These are phyloP conservation scores for Chelonoidis abingdonii DNA, from an alignment of 2,113 vertebrate species.

Conservation along the genomic window DNA sequence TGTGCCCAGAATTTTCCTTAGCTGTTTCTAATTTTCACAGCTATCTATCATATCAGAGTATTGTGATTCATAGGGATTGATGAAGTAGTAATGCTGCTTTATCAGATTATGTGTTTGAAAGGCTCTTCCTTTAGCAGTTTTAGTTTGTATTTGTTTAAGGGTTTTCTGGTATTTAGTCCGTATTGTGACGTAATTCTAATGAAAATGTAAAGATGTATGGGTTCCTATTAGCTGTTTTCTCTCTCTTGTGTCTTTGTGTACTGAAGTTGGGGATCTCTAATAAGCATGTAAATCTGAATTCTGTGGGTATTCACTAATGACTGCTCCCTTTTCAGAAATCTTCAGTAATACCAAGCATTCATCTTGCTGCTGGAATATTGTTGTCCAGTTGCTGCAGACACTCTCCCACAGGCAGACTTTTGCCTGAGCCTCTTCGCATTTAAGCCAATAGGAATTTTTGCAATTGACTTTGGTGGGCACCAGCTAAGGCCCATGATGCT, in stretches of 20 bases:
- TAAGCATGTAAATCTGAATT: background rate
- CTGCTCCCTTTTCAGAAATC: rapidly evolving
- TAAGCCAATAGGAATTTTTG: background rate
- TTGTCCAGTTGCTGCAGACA: background rate
- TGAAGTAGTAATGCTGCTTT: background rate
- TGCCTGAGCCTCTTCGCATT: rapidly evolving
- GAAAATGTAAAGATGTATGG: background rate
- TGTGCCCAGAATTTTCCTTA: background rate
- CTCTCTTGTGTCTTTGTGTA: background rate
- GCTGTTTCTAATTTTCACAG: background rate
- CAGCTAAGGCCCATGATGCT: rapidly evolving
- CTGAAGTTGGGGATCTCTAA: background rate
- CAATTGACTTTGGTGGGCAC: background rate
- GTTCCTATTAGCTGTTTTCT: background rate
- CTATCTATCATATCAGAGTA: background rate
- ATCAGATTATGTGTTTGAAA: background rate
- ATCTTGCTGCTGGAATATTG: background rate
- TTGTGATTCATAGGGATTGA: background rate
- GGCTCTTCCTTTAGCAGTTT: background rate
- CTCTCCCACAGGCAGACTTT: background rate
- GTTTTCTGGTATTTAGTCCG: background rate
- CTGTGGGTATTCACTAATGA: background rate
- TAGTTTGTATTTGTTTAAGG: background rate
- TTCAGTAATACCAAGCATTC: background rate
- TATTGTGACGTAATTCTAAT: rapidly evolving